Evolutionary conservation across 2,888 invertebrate species (phyloP), one percentile per base, ranked within the genome.

Genomic region (Trachelus iudaicus): DNA sequence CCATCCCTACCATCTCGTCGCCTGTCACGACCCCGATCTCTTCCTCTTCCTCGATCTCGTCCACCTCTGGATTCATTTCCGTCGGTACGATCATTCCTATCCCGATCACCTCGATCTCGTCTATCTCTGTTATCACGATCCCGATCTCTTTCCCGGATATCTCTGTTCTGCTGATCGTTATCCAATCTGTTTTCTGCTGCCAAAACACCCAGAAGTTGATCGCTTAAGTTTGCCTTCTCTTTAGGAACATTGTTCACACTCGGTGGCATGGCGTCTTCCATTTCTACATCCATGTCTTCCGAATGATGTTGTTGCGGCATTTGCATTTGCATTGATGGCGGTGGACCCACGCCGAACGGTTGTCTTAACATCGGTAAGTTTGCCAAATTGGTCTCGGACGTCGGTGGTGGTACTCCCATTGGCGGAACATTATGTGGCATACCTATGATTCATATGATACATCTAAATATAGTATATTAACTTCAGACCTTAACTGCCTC

Each of bases 251-350:
- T 81, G 69, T 13, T 83, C 35, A 85, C 78, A 30, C 78, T 90
- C 73, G 83, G 87, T 2, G 90, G 89, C 88, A 90, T 89, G 73
- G 87, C 87, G 81, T 94, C 94, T 79, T 95, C 95, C 90, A 95
- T 94, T 90, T 96, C 96, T 71, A 96, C 93, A 83, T 96, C 96
- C 96, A 96, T 96, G 77, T 95, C 95, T 87, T 96, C 96, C 77
- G 95, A 95, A 75, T 93, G 92, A 75, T 89, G 90, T 23, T 91
- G 89, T 1, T 79, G 86, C 0, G 85, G 85, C 83, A 92, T 79
- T 81, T 80, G 87, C 83, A 89, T 86, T 56, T 89, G 88, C 83
- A 91, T 90, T 1, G 90, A 88, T 69, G 89, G 84, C 69, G 92
- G 90, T 6, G 84, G 85, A 13, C 89, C 90, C 4, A 91, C 89